These are phyloP conservation scores for Anadara kagoshimensis DNA, from an alignment of 1,140 invertebrate genomes.

Conservation along the genomic window DNA sequence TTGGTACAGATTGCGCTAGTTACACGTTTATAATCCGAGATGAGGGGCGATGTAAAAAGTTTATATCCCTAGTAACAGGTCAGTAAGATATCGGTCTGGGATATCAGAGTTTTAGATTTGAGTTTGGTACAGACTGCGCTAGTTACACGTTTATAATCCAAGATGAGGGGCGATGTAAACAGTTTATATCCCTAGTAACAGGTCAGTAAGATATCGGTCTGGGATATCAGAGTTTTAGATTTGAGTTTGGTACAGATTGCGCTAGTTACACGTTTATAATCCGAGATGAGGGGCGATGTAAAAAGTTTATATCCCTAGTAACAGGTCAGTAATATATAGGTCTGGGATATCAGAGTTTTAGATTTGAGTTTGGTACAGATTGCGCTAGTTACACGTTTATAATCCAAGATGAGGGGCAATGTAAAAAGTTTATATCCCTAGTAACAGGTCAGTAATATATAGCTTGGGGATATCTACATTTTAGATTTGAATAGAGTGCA, in stretches of 20 bases:
- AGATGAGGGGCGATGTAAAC: constrained; percentile 55
- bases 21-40: too few relatives aligned
- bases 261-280: constrained; percentile 65
- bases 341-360: constrained; percentile 61
- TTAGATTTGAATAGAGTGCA: too few relatives aligned
- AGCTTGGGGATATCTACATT: too few relatives aligned
- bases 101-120: constrained; percentile 41
- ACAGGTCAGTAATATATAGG: constrained; percentile 49
- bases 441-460: too few relatives aligned
- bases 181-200: too few relatives aligned
- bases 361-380: constrained; percentile 67
- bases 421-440: constrained; percentile 55
- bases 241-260: constrained; percentile 64
- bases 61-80: too few relatives aligned
- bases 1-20: too few relatives aligned
- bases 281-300: constrained; percentile 54
- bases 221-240: too few relatives aligned
- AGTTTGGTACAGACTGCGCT: constrained; percentile 67
- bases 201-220: too few relatives aligned
- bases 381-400: constrained; percentile 66
- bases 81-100: constrained; percentile 60
- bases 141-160: constrained; percentile 62
- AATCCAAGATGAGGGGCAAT: constrained; percentile 57
- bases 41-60: too few relatives aligned
- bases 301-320: constrained; percentile 50